Conservation (phyloP, 53 echinoderm and acorn worm species). For the Temnopleurus reevesii region DNA sequence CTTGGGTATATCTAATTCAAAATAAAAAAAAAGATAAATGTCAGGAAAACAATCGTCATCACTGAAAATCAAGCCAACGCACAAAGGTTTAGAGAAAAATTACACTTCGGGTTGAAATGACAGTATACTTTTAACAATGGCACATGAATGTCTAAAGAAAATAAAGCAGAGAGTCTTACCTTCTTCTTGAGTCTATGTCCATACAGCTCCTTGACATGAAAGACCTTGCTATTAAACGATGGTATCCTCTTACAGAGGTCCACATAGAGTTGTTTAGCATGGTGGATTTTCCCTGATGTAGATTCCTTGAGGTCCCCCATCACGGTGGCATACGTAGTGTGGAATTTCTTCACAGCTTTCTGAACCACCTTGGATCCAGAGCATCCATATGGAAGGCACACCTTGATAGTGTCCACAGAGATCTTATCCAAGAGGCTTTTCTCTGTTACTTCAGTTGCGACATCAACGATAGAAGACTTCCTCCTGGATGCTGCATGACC, state of each 20-base stretch:
- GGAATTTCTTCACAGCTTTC: slow-evolving; percentile 74
- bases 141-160: too few relatives aligned
- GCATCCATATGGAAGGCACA: slow-evolving; percentile 66
- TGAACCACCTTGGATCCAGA: slow-evolving; percentile 67
- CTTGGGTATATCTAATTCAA: too few relatives aligned
- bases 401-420: slow-evolving; percentile 49
- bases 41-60: too few relatives aligned
- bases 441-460: not conserved
- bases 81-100: too few relatives aligned
- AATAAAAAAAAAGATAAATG: too few relatives aligned
- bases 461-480: not conserved
- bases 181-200: slow-evolving; percentile 77
- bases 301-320: slow-evolving; percentile 72
- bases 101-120: too few relatives aligned
- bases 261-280: slow-evolving; percentile 79
- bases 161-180: slow-evolving; percentile 62
- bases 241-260: slow-evolving; percentile 80
- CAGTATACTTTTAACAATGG: too few relatives aligned
- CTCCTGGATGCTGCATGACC: not conserved
- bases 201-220: slow-evolving; percentile 80
- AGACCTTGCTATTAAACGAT: slow-evolving; percentile 73
- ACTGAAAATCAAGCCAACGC: too few relatives aligned
- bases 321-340: slow-evolving; percentile 65
- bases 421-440: slow-evolving; percentile 22
- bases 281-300: slow-evolving; percentile 56